Evolutionary conservation across 2,113 vertebrate species (phyloP).

Genomic region (Montifringilla adamsi): DNA sequence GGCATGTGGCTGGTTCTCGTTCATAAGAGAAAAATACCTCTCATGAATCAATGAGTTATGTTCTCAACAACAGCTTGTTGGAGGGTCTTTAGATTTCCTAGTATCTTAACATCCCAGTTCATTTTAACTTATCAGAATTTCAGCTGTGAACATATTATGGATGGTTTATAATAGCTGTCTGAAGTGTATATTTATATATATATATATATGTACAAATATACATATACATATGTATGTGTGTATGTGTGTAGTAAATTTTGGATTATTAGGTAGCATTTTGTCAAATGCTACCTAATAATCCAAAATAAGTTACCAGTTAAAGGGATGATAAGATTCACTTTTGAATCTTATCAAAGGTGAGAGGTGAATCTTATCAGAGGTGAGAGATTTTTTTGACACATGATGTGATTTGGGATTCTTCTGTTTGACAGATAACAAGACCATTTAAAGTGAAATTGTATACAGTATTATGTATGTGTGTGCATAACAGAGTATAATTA

Average conservation of each 20-base stretch:
- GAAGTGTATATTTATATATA: background rate
- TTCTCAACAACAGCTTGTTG: background rate
- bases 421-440: background rate
- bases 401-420: background rate
- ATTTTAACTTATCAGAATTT: background rate
- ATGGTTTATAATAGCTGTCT: background rate
- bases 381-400: background rate
- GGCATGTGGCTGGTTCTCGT: fast-evolving
- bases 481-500: background rate
- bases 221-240: fast-evolving
- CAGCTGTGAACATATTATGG: background rate
- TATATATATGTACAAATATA: background rate
- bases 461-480: background rate
- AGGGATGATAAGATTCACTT: background rate
- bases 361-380: background rate
- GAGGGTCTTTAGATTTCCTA: background rate
- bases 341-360: background rate
- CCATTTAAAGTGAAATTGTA: background rate
- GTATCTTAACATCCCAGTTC: background rate
- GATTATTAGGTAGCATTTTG: too few relatives aligned
- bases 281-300: background rate
- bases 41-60: background rate
- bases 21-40: background rate
- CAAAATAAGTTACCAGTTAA: background rate
- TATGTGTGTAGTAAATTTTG: background rate